phyloP scores from a whole-genome alignment of 2,797 vertebrate genomes.

The Halcyon leucocephala region DNA sequence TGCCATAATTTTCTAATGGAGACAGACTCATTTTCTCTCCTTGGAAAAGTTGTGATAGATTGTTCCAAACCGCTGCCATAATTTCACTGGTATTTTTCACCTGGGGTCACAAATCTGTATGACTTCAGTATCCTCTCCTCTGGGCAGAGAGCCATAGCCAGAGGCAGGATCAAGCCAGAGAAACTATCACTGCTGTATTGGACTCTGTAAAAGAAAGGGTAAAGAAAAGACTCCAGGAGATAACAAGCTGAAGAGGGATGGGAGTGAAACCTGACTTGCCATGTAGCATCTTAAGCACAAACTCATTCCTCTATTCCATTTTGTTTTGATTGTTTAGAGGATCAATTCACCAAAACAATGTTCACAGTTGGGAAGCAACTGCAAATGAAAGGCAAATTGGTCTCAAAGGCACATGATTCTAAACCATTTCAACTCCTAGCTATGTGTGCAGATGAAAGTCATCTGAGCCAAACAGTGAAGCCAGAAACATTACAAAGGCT shows the following conservation, averaged over 20 bases:
- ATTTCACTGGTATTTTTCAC: constrained; percentile 70
- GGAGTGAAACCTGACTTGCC: not conserved
- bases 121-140: constrained; percentile 52
- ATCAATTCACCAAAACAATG: not conserved
- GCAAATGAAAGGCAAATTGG: not conserved
- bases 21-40: constrained; percentile 25
- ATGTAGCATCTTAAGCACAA: not conserved
- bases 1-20: constrained; percentile 55
- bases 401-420: not conserved
- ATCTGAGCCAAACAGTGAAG: not conserved
- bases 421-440: not conserved
- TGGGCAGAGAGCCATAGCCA: not conserved
- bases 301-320: not conserved
- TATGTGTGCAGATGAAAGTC: not conserved
- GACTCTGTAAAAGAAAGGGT: not conserved
- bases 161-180: not conserved
- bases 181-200: not conserved
- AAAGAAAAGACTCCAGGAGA: not conserved
- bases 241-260: not conserved
- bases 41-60: constrained; percentile 14
- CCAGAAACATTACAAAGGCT: not conserved
- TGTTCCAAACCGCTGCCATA: constrained; percentile 55
- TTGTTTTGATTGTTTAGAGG: not conserved
- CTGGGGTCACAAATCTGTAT: not conserved
- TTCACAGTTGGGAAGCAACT: not conserved